Conservation (phyloP, 2,113 vertebrate genomes). For the Trogon surrucura region DNA sequence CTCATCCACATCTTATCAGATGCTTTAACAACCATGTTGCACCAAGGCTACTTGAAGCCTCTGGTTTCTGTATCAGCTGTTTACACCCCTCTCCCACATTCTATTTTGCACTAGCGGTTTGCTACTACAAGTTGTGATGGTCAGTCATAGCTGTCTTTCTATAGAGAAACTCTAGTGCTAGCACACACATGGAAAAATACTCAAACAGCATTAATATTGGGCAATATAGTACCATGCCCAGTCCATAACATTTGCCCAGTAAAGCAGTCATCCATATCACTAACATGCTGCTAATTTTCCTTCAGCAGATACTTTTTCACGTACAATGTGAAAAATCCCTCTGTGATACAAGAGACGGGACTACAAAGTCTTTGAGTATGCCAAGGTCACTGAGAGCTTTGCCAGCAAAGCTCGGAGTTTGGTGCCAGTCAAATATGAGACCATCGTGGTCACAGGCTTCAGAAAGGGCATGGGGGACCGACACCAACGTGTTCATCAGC, state of each 20-base stretch:
- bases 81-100: too few relatives aligned
- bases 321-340: slow-evolving; percentile 83
- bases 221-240: background rate
- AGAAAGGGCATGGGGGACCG: slow-evolving; percentile 90
- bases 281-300: accelerated
- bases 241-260: too few relatives aligned
- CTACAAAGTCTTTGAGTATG: slow-evolving; percentile 91
- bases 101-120: too few relatives aligned
- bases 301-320: slow-evolving; percentile 86
- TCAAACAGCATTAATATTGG: background rate
- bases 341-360: slow-evolving; percentile 88
- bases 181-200: accelerated
- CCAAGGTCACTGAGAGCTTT: slow-evolving; percentile 91
- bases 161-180: background rate
- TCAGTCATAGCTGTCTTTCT: accelerated
- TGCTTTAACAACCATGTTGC: too few relatives aligned
- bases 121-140: too few relatives aligned
- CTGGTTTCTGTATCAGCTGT: too few relatives aligned
- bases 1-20: too few relatives aligned
- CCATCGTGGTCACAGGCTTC: slow-evolving; percentile 91
- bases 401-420: slow-evolving; percentile 91
- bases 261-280: accelerated
- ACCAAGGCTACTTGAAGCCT: too few relatives aligned
- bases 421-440: slow-evolving; percentile 91
- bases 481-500: slow-evolving; percentile 91